Percentiles rank a stretch among this genome's conserved stretches.
Evolutionary conservation across 2,797 vertebrate genomes (phyloP).

Genomic region (Valencia hispanica): DNA sequence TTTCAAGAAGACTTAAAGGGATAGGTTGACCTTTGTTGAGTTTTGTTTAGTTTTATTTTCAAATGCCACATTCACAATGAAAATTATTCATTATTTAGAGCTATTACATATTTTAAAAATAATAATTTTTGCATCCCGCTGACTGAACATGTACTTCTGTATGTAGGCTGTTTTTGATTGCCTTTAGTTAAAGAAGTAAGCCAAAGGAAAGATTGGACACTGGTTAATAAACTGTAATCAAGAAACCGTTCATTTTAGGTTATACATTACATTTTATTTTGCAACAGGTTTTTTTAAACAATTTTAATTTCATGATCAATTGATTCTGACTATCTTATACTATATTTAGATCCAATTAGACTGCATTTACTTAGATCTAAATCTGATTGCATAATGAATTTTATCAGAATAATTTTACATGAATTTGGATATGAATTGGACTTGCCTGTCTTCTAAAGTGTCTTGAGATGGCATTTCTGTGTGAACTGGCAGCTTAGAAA

Average conservation of each 20-base stretch:
- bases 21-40: slow-evolving; percentile 10
- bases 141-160: background rate
- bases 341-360: too few species aligned
- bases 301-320: too few species aligned
- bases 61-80: background rate
- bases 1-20: slow-evolving; percentile 27
- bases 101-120: slow-evolving; percentile 2
- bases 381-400: background rate
- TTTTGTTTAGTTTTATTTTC: background rate
- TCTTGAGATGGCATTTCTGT: too few species aligned
- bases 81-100: background rate
- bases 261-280: background rate
- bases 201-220: background rate
- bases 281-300: too few species aligned
- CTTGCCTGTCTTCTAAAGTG: too few species aligned
- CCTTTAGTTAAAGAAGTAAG: background rate
- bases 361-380: too few species aligned
- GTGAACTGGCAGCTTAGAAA: too few species aligned
- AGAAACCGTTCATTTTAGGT: background rate
- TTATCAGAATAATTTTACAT: background rate
- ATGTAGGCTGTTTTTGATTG: background rate
- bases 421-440: background rate
- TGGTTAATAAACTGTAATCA: background rate
- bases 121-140: background rate
- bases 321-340: too few species aligned